Percentiles rank a stretch among this genome's conserved stretches.
These are phyloP conservation scores for Conomelus anceps DNA, from an alignment of 2,888 invertebrate genomes.

Conservation along the genomic window DNA sequence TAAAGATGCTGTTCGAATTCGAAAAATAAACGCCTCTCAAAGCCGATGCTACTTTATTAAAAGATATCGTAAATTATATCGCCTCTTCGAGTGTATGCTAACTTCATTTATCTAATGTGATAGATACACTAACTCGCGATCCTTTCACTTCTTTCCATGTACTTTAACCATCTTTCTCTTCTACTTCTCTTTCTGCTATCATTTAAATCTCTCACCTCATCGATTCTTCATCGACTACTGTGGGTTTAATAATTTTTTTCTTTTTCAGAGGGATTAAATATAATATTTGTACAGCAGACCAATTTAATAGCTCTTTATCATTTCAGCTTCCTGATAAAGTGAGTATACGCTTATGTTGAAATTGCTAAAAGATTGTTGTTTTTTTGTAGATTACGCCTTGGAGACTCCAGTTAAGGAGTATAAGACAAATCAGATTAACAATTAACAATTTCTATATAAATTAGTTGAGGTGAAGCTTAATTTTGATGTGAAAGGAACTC, in stretches of 20 bases:
- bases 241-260: background rate
- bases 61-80: background rate
- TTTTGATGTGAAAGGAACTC: too few species aligned
- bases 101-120: background rate
- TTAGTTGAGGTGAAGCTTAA: too few species aligned
- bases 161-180: background rate
- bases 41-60: background rate
- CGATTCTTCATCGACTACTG: background rate
- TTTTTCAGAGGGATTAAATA: background rate
- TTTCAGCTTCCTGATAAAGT: background rate
- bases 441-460: too few species aligned
- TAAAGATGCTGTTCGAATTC: conserved; percentile 10
- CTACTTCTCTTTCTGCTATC: background rate
- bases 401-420: too few species aligned
- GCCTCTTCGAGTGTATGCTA: background rate
- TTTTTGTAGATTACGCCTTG: too few species aligned
- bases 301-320: background rate
- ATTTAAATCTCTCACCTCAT: background rate
- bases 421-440: too few species aligned
- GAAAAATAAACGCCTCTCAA: conserved; percentile 2
- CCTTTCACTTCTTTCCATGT: background rate
- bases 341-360: too few species aligned
- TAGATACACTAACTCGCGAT: background rate
- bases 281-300: background rate
- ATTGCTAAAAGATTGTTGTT: too few species aligned